Evolutionary conservation across 2,113 vertebrate species (phyloP).

Genomic region (Malurus melanocephalus): DNA sequence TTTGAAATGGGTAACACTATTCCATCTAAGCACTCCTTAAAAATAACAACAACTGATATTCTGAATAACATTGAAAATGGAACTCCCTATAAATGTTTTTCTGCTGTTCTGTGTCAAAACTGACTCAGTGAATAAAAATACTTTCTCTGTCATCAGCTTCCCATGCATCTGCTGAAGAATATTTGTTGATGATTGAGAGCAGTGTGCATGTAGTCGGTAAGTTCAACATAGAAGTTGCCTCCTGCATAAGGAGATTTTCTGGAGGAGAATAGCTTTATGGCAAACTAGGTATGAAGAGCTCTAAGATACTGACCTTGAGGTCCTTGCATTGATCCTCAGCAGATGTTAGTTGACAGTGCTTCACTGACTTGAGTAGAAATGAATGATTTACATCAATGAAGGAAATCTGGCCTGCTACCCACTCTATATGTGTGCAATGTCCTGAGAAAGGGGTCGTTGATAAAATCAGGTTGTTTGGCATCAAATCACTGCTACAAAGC

Average conservation of each 20-base stretch:
- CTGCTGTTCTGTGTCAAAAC: slow-evolving; percentile 17
- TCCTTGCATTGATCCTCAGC: not conserved
- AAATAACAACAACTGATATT: not conserved
- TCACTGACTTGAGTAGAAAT: not conserved
- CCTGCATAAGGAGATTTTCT: not conserved
- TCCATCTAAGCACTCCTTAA: not conserved
- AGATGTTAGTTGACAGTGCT: not conserved
- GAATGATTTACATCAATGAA: not conserved
- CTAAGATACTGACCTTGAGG: not conserved
- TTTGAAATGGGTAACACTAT: not conserved
- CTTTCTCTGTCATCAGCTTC: not conserved
- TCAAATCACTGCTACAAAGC: not conserved
- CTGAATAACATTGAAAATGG: not conserved
- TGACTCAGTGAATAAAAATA: slow-evolving; percentile 20
- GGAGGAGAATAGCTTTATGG: not conserved
- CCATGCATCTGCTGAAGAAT: slow-evolving; percentile 4
- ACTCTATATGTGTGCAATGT: not conserved
- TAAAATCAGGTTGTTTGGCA: not conserved
- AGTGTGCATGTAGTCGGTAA: not conserved
- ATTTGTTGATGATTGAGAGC: not conserved
- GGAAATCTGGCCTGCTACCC: not conserved
- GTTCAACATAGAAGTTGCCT: not conserved
- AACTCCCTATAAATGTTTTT: slow-evolving; percentile 32
- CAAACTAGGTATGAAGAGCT: not conserved
- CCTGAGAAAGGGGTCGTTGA: not conserved